Evolutionary conservation across 2,113 vertebrate species (phyloP), one percentile per base, ranked within the genome.

Genomic region (Capreolus pygargus): DNA sequence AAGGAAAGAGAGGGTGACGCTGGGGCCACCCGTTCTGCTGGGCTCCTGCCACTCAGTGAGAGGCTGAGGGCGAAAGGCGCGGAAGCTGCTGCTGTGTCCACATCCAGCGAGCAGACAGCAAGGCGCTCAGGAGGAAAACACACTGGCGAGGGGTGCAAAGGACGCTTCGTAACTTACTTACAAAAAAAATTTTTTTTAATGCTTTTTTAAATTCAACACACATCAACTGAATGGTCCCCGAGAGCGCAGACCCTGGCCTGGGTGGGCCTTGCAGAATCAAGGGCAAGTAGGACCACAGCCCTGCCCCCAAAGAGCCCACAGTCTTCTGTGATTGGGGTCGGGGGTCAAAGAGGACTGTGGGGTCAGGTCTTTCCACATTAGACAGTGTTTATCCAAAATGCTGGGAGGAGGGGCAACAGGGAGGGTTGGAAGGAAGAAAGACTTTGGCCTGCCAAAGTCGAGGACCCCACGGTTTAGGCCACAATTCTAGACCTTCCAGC

Each of bases 261-360:
- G 74, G 28, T 6, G 54, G 79, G 79, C 21, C 83, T 17, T 55
- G 39, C 55, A 55, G 43, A 58, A 14, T 21, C 45, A 16, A 93
- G 30, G 61, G 70, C 45, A 85, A 14, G 25, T 2, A 33, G 74
- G 28, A 16, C 25, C 55, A 64, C 2, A 10, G 9, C 1, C 54
- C 55, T 55, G 50, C 25, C 82, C 43, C 57, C 55, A 84, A 17
- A 79, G 64, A 50, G 9, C 21, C 52, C 33, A 23, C 14, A 14
- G 43, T 25, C 45, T 33, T 33, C 17, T 1, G 23, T 1, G 54
- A 27, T 2, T 16, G 5, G n/a, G 60, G 14, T 30, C 2, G 0
- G 19, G 39, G 3, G 4, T 1, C 1, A 23, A 58, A 23, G 28
- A 54, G 16, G 23, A 27, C 3, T 1, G 17, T 10, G 52, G 79